Evolutionary conservation across 2,888 invertebrate species (phyloP).

Genomic region (Epinotia bilunana): DNA sequence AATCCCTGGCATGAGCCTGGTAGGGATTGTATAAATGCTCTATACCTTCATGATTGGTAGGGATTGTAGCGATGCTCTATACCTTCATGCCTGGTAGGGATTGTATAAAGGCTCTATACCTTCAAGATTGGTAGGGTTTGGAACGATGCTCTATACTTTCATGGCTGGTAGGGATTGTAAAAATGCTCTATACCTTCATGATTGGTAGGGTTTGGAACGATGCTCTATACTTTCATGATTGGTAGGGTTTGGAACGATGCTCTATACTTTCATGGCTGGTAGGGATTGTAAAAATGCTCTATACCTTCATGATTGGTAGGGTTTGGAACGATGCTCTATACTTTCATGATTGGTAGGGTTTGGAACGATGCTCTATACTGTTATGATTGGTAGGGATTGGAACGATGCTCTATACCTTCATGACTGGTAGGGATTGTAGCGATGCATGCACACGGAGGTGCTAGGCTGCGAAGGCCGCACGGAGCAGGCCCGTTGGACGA

Average conservation of each 20-base stretch:
- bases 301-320: constrained; percentile 36
- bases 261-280: constrained; percentile 30
- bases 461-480: constrained; percentile 54
- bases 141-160: constrained; percentile 52
- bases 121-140: constrained; percentile 43
- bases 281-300: constrained; percentile 54
- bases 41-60: constrained; percentile 35
- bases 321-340: constrained; percentile 53
- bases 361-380: no score
- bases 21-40: constrained; percentile 54
- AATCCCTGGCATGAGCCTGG: no score
- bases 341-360: no score
- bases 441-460: constrained; percentile 74
- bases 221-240: constrained; percentile 46
- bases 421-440: constrained; percentile 50
- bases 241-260: constrained; percentile 54
- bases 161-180: constrained; percentile 48
- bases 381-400: no score
- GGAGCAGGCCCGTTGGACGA: constrained; percentile 68
- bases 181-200: constrained; percentile 50
- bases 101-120: constrained; percentile 53
- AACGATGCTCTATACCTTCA: background rate
- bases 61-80: constrained; percentile 53
- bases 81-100: constrained; percentile 36
- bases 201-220: constrained; percentile 52